Base-by-base conservation (phyloP, 1,140 invertebrate species). In the Drosophila asahinai region DNA sequence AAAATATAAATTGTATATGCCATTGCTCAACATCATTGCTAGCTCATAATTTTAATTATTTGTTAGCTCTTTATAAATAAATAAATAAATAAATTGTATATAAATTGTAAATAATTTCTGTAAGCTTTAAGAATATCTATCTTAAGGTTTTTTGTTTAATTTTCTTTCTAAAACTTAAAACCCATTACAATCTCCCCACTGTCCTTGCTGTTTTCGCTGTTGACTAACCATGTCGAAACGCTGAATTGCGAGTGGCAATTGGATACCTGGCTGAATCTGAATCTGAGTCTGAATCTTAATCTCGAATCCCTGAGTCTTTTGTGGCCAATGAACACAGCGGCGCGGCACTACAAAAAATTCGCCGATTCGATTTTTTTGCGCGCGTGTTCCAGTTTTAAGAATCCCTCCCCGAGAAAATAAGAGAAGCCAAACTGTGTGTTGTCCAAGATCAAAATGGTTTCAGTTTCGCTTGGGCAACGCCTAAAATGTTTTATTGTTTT, bases 401-500 rank as follows among this genome's bases (percentile, higher is more conserved):
- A 15, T 6, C 19, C 8, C 2, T 47, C 30, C 17, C 57, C 38
- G 14, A 17, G 14, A 22, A 47, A 42, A 57, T 27, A 36, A n/a
- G 33, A 43, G 12, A n/a, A 52, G 4, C 15, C 61, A 38, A 33
- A 15, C 45, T 19, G 22, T 47, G 17, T 47, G 43, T 36, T 36
- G 59, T 27, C 54, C 43, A 25, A 45, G 27, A 63, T 25, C 40
- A 70, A 77, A 82, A 72, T 73, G 70, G 70, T 73, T 73, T 59
- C 73, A 70, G 58, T 40, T 57, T 80, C 48, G 65, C 27, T 66
- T 51, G 83, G 83, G 82, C 79, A 86, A 86, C 79, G 82, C 82
- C 82, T 79, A 78, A 81, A 86, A 78, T 61, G 82, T 62, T 73
- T 81, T 73, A 73, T 84, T 84, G 81, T 83, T 83, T 83, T 63